Conservation (phyloP, 2,888 invertebrate species). For the Apamea epomidion region DNA sequence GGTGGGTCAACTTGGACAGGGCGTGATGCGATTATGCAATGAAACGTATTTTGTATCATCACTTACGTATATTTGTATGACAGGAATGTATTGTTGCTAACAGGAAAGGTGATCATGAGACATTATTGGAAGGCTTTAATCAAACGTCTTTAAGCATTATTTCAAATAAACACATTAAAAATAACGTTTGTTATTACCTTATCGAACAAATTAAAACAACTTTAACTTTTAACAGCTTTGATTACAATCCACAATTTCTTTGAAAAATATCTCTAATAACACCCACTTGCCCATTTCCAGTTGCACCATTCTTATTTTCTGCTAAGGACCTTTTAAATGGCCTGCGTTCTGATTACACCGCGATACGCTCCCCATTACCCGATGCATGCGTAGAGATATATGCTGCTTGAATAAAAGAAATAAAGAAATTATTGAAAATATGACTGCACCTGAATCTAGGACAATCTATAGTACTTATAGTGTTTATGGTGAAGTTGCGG, state of each 20-base stretch:
- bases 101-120: conserved; percentile 70
- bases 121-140: conserved; percentile 35
- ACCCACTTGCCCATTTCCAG: conserved; percentile 28
- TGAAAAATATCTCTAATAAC: conserved; percentile 51
- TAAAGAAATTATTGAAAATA: conserved; percentile 43
- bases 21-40: conserved; percentile 86
- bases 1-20: conserved; percentile 84
- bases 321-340: conserved; percentile 62
- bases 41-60: conserved; percentile 75
- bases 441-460: conserved; percentile 48
- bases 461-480: conserved; percentile 4
- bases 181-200: neutral
- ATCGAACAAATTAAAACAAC: conserved; percentile 40
- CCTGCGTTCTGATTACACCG: conserved; percentile 59
- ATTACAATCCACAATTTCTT: conserved; percentile 50
- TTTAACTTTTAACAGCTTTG: conserved; percentile 36
- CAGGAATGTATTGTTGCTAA: conserved; percentile 76
- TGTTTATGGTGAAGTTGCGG: conserved; percentile 17
- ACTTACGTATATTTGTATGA: conserved; percentile 74
- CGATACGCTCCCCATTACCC: conserved; percentile 56
- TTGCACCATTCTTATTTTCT: conserved; percentile 53
- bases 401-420: conserved; percentile 47
- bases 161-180: conserved; percentile 7
- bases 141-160: neutral
- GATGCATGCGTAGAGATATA: conserved; percentile 60